Evolutionary conservation across 2,797 vertebrate species (phyloP).

Genomic region (Miichthys miiuy): DNA sequence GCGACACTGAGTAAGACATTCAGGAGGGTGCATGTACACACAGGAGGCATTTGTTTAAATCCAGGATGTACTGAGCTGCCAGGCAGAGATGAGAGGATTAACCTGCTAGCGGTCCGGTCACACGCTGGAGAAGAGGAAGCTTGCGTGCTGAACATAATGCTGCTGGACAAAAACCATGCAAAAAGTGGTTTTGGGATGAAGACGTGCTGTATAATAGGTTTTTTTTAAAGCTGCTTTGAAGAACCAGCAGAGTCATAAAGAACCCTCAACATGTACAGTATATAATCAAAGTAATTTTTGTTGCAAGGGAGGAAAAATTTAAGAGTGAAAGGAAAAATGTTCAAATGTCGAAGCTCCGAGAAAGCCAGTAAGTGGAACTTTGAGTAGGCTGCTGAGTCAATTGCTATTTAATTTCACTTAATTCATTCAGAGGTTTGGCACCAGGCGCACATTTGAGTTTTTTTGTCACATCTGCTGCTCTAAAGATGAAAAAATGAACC

Average conservation of each 20-base stretch:
- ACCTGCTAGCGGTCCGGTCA: conserved; percentile 28
- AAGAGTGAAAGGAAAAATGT: neutral
- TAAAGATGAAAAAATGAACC: neutral
- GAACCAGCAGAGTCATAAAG: neutral
- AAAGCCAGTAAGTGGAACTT: neutral
- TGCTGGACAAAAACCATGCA: conserved; percentile 12
- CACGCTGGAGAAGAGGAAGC: conserved; percentile 42
- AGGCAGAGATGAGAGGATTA: conserved; percentile 67
- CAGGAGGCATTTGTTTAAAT: conserved; percentile 60
- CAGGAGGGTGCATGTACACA: conserved; percentile 3
- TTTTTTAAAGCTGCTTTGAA: neutral
- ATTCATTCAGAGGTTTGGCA: neutral
- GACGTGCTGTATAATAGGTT: neutral
- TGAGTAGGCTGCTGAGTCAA: neutral
- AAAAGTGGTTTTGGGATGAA: neutral
- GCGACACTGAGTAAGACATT: neutral
- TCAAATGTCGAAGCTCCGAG: neutral
- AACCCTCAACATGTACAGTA: neutral
- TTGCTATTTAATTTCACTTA: neutral
- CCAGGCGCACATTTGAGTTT: too few relatives aligned
- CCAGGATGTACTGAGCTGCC: conserved; percentile 66
- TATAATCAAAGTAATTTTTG: neutral
- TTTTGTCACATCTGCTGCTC: neutral
- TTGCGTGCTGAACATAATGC: conserved; percentile 1
- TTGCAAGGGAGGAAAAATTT: neutral